Base-by-base conservation (phyloP, 1,140 invertebrate species). In the Drosophila equinoxialis region DNA sequence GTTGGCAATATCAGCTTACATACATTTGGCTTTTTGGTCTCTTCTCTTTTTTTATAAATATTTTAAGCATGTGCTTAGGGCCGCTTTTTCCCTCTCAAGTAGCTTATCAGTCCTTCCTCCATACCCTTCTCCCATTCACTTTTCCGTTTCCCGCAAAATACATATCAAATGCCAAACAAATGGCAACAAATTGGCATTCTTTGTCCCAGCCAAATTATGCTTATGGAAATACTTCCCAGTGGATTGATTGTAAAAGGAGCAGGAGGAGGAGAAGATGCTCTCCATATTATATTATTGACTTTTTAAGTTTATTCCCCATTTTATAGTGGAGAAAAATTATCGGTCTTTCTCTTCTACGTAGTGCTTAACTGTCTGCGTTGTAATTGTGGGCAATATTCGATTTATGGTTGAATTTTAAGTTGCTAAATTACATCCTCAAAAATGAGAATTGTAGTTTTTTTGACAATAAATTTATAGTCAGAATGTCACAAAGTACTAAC, bases 351-450 rank as follows among this genome's bases (percentile, higher is more conserved):
- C 20, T 26, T 68, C 68, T 84, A 87, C 85, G 84, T 75, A 74
- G 66, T 84, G 2, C 45, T 85, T 13, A 39, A 39, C 37, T 39
- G 11, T 13, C 11, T 39, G 4, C 3, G 3, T 73, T 83, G 67
- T 87, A 89, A 87, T 87, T 87, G 84, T 89, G 71, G 84, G 83
- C 65, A 89, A 89, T 83, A 89, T 83, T 79, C 83, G 84, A 87
- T 83, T 86, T 77, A 84, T 89, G 83, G 68, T 83, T 89, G 83
- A 83, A 79, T 87, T 89, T 73, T 83, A 76, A 78, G 30, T 42
- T 65, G 69, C 65, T 67, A 87, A 87, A 74, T 83, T 68, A 62
- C 57, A 41, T 10, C 1, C 0, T 30, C 11, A 20, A 65, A 6
- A 11, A 1, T 1, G 20, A 7, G 8, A 23, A n/a, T 20, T 11